Conservation (phyloP, 1,140 invertebrate genomes). For the Drosophila navojoa region DNA sequence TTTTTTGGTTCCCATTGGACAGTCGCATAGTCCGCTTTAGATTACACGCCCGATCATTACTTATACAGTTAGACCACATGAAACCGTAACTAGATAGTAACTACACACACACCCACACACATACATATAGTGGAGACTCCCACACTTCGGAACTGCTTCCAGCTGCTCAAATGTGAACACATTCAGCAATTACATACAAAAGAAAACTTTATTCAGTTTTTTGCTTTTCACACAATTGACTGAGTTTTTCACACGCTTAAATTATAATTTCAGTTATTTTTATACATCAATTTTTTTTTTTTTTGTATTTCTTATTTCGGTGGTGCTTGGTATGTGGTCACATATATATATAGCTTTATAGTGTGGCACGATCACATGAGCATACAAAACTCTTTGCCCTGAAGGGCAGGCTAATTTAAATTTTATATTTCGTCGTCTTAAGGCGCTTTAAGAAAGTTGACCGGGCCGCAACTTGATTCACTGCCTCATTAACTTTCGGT, state of each 20-base stretch:
- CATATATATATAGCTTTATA: conserved; percentile 5
- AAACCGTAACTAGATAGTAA: conserved; percentile 37
- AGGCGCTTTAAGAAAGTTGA: conserved; percentile 73
- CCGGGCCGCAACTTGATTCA: conserved; percentile 67
- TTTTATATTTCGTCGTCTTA: conserved; percentile 44
- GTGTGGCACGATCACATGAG: conserved; percentile 60
- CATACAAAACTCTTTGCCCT: conserved; percentile 57
- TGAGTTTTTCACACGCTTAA: conserved; percentile 79
- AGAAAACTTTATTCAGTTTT: conserved; percentile 60
- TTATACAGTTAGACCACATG: conserved; percentile 62
- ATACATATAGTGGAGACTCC: conserved; percentile 14
- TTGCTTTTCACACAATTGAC: conserved; percentile 78
- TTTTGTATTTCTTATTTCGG: conserved; percentile 25
- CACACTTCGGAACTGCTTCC: conserved; percentile 21
- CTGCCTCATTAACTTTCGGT: conserved; percentile 77
- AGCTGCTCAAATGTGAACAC: conserved; percentile 66
- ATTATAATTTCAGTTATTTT: conserved; percentile 79
- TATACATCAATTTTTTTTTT: conserved; percentile 39
- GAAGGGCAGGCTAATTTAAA: conserved; percentile 71
- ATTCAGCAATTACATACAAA: conserved; percentile 57
- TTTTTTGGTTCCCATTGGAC: conserved; percentile 43
- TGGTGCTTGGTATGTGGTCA: conserved; percentile 29
- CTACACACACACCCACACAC: conserved; percentile 24
- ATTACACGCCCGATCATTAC: conserved; percentile 54
- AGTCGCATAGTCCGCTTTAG: conserved; percentile 48